These are phyloP conservation scores for Brachymystax lenok DNA, from an alignment of 2,797 vertebrate species.

Conservation along the genomic window DNA sequence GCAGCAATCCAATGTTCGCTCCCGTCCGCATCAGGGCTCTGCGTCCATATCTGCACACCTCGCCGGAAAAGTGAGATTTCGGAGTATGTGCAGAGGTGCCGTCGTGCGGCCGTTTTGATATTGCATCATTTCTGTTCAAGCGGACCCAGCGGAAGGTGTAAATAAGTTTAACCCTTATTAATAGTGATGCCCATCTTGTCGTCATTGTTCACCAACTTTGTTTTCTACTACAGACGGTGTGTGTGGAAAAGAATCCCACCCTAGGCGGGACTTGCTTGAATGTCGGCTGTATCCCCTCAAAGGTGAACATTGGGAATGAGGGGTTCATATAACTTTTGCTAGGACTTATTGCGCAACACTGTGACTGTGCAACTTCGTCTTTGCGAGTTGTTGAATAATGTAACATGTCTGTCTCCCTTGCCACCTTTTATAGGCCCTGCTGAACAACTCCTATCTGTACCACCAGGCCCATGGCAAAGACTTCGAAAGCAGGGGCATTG, in stretches of 20 bases:
- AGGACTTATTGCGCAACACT: neutral
- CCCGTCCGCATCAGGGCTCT: too few relatives aligned
- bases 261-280: conserved; percentile 97
- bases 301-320: conserved; percentile 72
- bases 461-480: conserved; percentile 97
- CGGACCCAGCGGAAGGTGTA: too few relatives aligned
- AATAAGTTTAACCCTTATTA: too few relatives aligned
- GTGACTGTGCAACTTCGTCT: neutral
- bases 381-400: neutral
- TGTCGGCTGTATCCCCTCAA: conserved; percentile 98
- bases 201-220: neutral
- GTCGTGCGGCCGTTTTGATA: too few relatives aligned
- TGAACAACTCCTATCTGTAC: conserved; percentile 97
- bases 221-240: conserved; percentile 83
- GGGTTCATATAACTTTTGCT: neutral
- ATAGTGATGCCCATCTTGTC: too few relatives aligned
- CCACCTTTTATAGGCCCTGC: conserved; percentile 82
- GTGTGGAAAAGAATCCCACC: conserved; percentile 92
- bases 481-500: conserved; percentile 95
- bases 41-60: too few relatives aligned
- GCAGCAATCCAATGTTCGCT: too few relatives aligned
- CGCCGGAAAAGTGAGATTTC: too few relatives aligned
- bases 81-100: too few relatives aligned
- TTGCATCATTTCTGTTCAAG: too few relatives aligned
- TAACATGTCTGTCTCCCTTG: neutral